Conservation (phyloP, 2,797 vertebrate genomes). For the Erpetoichthys calabaricus region DNA sequence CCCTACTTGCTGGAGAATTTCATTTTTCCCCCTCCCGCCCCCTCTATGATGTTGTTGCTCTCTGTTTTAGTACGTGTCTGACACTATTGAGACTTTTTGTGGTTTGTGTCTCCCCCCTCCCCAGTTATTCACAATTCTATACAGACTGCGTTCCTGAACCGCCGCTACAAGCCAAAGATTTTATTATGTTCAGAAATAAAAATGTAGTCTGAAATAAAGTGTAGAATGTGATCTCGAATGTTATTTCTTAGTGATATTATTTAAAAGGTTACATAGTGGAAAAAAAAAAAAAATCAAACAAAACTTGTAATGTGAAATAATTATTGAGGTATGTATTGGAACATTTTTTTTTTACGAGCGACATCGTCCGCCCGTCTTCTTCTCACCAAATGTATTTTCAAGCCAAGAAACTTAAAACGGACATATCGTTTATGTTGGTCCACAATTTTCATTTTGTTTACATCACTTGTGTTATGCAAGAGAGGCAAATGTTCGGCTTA, state of each 20-base stretch:
- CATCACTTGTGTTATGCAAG: no score
- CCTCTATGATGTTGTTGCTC: slow-evolving; percentile 36
- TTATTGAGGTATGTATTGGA: no score
- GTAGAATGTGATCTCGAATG: slow-evolving; percentile 54
- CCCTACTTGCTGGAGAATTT: slow-evolving; percentile 62
- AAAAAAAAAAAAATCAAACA: no score
- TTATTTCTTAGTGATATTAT: slow-evolving; percentile 1
- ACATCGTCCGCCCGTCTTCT: no score
- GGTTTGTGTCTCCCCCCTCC: slow-evolving; percentile 25
- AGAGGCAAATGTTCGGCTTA: no score
- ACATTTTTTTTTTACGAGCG: no score
- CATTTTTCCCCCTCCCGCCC: slow-evolving; percentile 32
- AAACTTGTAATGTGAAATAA: no score
- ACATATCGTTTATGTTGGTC: no score
- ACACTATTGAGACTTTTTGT: slow-evolving; percentile 39
- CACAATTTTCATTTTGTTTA: no score
- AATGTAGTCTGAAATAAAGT: slow-evolving; percentile 92
- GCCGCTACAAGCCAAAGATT: slow-evolving; percentile 98
- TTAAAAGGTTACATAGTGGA: no score
- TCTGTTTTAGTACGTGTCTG: slow-evolving; percentile 42
- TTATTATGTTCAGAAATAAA: slow-evolving; percentile 82
- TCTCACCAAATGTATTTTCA: no score
- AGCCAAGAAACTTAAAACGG: no score
- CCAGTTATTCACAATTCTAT: slow-evolving; percentile 29
- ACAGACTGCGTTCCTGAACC: slow-evolving; percentile 59